phyloP scores from a whole-genome alignment of 1,140 invertebrate genomes.

The Trichomalopsis sarcophagae region DNA sequence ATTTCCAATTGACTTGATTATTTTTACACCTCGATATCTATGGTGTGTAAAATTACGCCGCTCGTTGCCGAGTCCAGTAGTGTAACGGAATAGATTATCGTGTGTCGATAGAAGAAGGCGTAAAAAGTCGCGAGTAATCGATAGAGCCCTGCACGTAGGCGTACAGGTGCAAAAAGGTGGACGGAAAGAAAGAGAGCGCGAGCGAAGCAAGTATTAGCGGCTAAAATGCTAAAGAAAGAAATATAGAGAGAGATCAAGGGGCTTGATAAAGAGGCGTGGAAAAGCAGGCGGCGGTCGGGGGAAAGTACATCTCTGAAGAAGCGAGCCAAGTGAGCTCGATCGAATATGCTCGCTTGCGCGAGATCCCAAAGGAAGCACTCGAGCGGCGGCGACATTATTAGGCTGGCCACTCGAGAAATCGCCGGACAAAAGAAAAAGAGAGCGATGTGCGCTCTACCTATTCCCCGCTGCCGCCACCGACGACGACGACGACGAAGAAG shows the following conservation, averaged over 20 bases:
- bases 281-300: conserved; percentile 49
- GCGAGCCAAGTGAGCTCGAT: conserved; percentile 49
- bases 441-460: conserved; percentile 49
- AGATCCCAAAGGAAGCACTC: conserved; percentile 70
- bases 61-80: not conserved
- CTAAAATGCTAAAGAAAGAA: conserved; percentile 42
- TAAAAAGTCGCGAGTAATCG: conserved; percentile 8
- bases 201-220: conserved; percentile 37
- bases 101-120: not conserved
- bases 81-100: not conserved
- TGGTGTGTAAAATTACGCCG: too few relatives aligned
- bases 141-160: not conserved
- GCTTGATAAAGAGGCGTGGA: conserved; percentile 43
- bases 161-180: conserved; percentile 14
- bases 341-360: conserved; percentile 51
- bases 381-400: conserved; percentile 68
- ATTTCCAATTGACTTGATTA: not conserved
- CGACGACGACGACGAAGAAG: not conserved
- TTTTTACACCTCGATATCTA: not conserved
- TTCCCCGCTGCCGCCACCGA: too few relatives aligned
- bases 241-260: conserved; percentile 40
- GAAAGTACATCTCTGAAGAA: conserved; percentile 46
- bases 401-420: conserved; percentile 60
- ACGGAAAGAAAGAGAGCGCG: not conserved
- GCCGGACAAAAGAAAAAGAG: conserved; percentile 57